Percentiles rank a stretch among this genome's conserved stretches.
phyloP scores from a whole-genome alignment of 1,140 invertebrate species.

The Cydia splendana region DNA sequence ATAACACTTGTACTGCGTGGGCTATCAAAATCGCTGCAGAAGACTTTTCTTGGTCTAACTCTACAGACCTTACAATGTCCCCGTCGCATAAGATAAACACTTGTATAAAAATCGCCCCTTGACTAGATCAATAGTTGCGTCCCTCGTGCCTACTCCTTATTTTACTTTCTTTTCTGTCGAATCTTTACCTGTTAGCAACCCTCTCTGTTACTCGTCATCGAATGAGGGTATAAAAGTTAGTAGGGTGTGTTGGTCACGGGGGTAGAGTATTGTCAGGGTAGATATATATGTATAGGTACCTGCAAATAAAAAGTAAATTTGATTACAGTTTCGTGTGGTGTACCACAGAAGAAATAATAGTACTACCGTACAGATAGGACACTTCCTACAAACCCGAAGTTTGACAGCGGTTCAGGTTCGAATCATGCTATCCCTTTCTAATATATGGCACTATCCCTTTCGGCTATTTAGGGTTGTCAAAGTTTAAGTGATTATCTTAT shows the following conservation, averaged over 20 bases:
- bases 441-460: too few relatives aligned
- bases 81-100: neutral
- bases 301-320: neutral
- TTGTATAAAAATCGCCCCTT: neutral
- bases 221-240: conserved; percentile 67
- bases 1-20: too few relatives aligned
- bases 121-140: conserved; percentile 1
- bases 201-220: conserved; percentile 47
- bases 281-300: neutral
- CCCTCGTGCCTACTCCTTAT: neutral
- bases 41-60: too few relatives aligned
- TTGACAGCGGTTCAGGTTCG: too few relatives aligned
- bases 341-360: too few relatives aligned
- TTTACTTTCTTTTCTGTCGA: conserved; percentile 12
- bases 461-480: too few relatives aligned
- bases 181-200: conserved; percentile 43
- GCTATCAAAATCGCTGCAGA: too few relatives aligned
- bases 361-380: too few relatives aligned
- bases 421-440: too few relatives aligned
- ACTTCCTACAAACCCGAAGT: too few relatives aligned
- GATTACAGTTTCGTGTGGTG: neutral
- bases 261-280: conserved; percentile 35
- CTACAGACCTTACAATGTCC: neutral
- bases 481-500: too few relatives aligned
- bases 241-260: conserved; percentile 60